Base-by-base conservation (phyloP, 2,888 invertebrate species). In the Tiliacea citrago region DNA sequence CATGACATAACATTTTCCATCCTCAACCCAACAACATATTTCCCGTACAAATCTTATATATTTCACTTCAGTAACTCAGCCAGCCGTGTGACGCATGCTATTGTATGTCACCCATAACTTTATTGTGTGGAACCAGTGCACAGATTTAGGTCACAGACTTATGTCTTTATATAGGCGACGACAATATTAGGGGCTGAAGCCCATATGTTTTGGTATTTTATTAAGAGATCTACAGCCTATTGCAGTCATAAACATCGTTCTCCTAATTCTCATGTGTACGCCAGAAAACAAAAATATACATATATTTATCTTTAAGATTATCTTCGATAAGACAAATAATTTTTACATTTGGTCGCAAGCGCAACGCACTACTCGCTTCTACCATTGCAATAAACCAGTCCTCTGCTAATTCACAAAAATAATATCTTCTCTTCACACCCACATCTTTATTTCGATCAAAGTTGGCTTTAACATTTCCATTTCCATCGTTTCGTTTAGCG, bases 121-220 rank as follows among this genome's bases (percentile, higher is more conserved):
- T 55, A 79, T 58, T 82, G 78, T 82, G 71, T 67, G 78, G 49
- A 78, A 71, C 57, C 57, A 67, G 66, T 47, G 57, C 67, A 62
- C 55, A 68, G 62, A 79, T 79, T 79, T 55, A 80, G 79, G 79
- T 80, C 71, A 82, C 61, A 45, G 70, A 51, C 58, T 82, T 70
- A 77, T 66, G 66, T 62, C 62, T 82, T 63, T 39, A 72, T 75
- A 75, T 55, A 63, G 58, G 35, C 35, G 61, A 69, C 51, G 62
- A 63, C 13, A 45, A 58, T 78, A 78, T 78, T 77, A 62, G n/a
- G 29, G 21, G 47, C 61, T 55, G 49, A 47, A 47, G 57, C 49
- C 61, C 24, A 77, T 58, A 66, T 51, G 61, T 42, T 61, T 51
- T 49, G 66, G 55, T 81, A 62, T 75, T 61, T 55, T 55, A 66